Evolutionary conservation across 2,888 invertebrate genomes (phyloP).

Genomic region (Hedychridium roseum): DNA sequence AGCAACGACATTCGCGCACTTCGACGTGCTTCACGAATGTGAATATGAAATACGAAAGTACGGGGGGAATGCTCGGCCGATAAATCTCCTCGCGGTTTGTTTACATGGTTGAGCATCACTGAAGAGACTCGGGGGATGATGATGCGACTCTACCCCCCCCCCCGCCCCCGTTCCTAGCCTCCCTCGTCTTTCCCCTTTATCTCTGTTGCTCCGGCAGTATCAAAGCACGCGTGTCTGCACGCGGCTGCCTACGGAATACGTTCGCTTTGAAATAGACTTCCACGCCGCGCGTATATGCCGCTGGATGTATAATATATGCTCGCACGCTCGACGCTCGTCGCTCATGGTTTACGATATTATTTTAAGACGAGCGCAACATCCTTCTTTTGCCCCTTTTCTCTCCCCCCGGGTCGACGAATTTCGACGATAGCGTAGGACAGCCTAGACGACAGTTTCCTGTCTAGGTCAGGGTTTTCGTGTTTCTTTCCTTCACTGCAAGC

Average conservation of each 20-base stretch:
- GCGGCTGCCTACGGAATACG: conserved; percentile 30
- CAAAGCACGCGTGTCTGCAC: conserved; percentile 36
- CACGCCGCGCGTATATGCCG: conserved; percentile 23
- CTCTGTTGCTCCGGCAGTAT: conserved; percentile 32
- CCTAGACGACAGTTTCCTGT: conserved; percentile 23
- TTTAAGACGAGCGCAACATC: conserved; percentile 17
- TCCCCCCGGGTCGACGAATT: background rate
- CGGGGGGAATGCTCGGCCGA: no score
- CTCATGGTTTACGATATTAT: conserved; percentile 34
- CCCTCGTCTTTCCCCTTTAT: conserved; percentile 27
- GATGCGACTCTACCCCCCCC: no score
- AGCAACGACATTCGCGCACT: no score
- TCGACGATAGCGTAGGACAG: conserved; percentile 10
- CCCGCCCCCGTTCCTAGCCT: no score
- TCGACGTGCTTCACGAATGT: no score
- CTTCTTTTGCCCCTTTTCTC: conserved; percentile 9
- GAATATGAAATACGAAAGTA: no score
- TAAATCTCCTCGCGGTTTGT: conserved; percentile 11
- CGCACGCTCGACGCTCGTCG: background rate
- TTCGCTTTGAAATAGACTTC: conserved; percentile 42
- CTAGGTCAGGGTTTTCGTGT: conserved; percentile 42
- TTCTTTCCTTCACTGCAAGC: background rate
- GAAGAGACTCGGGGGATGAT: conserved; percentile 34
- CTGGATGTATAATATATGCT: conserved; percentile 26
- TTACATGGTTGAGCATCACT: conserved; percentile 37